phyloP scores from a whole-genome alignment of 2,888 invertebrate genomes.

The Desoria tigrina region DNA sequence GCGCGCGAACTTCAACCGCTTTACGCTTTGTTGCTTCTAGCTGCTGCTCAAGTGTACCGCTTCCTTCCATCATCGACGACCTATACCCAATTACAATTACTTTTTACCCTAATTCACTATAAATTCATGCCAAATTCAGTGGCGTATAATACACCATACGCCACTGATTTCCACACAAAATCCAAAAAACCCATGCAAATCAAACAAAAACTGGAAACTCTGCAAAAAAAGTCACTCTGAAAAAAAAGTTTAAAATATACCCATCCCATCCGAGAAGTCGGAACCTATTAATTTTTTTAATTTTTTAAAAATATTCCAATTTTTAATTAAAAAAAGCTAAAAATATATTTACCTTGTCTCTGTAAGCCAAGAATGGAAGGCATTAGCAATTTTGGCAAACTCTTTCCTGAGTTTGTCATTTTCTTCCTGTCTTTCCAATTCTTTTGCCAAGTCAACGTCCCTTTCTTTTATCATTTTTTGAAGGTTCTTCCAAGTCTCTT shows the following conservation, averaged over 20 bases:
- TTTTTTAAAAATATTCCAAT: too few relatives aligned
- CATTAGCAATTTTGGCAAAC: constrained; percentile 97
- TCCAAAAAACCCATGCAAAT: too few relatives aligned
- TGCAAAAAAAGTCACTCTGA: too few relatives aligned
- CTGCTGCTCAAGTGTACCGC: constrained; percentile 96
- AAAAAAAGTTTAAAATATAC: too few relatives aligned
- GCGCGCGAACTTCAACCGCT: constrained; percentile 90
- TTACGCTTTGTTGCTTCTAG: constrained; percentile 90
- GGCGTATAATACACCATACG: constrained; percentile 65
- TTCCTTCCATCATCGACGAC: constrained; percentile 99
- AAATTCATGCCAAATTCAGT: constrained; percentile 40
- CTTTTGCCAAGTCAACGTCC: constrained; percentile 89
- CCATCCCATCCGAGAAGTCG: too few relatives aligned
- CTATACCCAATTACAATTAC: too few relatives aligned
- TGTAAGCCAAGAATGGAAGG: constrained; percentile 97
- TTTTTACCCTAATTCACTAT: too few relatives aligned
- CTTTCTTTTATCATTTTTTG: constrained; percentile 91
- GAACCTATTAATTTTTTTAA: too few relatives aligned
- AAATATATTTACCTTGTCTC: constrained; percentile 99
- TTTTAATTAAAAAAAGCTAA: too few relatives aligned
- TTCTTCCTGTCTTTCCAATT: constrained; percentile 95
- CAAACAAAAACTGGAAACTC: too few relatives aligned
- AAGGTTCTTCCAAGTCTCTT: constrained; percentile 98
- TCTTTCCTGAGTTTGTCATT: constrained; percentile 97
- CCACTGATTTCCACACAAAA: too few relatives aligned